These are phyloP conservation scores for Gobio gobio DNA, from an alignment of 2,113 vertebrate species.

Conservation along the genomic window DNA sequence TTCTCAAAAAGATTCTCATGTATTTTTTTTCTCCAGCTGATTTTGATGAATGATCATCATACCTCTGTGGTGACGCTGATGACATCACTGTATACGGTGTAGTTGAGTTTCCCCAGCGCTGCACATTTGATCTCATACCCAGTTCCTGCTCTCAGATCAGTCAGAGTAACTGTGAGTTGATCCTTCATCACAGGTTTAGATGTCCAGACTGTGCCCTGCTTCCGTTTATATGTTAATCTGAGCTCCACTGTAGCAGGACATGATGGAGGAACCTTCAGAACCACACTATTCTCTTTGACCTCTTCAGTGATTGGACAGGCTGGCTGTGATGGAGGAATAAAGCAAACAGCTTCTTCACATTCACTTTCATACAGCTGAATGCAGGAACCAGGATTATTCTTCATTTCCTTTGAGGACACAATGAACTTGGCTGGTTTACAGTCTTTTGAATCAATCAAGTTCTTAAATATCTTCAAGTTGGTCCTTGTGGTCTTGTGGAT, in stretches of 20 bases:
- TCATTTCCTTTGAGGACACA: constrained; percentile 28
- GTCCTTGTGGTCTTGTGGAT: background rate
- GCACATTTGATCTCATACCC: background rate
- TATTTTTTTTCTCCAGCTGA: too few relatives aligned
- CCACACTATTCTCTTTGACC: background rate
- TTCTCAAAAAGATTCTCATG: background rate
- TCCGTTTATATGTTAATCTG: background rate
- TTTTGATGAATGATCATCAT: background rate
- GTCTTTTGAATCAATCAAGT: constrained; percentile 1
- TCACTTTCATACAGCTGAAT: background rate
- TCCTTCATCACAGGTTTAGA: background rate
- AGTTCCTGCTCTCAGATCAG: background rate
- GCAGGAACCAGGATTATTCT: background rate
- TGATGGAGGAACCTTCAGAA: background rate
- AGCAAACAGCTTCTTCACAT: background rate
- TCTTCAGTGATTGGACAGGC: background rate
- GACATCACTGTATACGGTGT: background rate
- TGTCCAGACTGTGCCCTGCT: background rate
- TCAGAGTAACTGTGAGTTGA: background rate
- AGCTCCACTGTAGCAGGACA: background rate
- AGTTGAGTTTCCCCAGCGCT: background rate
- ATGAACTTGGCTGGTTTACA: constrained; percentile 8
- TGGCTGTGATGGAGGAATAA: background rate
- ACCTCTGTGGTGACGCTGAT: background rate
- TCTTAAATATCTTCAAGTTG: background rate